Percentiles rank a stretch among this genome's conserved stretches.
Conservation (phyloP, 2,113 vertebrate genomes). For the Ptilorrhoa leucosticta region DNA sequence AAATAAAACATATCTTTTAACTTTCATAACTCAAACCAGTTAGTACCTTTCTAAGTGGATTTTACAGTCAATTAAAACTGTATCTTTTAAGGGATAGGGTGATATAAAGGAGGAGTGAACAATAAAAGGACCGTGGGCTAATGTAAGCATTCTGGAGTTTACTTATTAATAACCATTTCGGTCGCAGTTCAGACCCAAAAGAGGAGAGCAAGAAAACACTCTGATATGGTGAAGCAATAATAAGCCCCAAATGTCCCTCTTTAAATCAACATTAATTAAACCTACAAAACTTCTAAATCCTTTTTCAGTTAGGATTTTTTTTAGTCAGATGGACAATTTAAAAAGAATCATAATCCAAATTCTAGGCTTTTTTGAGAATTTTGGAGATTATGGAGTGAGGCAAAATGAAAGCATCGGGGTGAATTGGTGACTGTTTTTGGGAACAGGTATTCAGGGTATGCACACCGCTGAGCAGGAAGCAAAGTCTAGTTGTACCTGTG, state of each 20-base stretch:
- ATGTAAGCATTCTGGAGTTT: constrained; percentile 51
- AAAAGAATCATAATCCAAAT: not conserved
- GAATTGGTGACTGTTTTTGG: not conserved
- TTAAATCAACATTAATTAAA: constrained; percentile 9
- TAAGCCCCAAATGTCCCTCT: constrained; percentile 4
- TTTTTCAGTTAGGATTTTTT: not conserved
- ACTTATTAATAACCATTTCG: constrained; percentile 45
- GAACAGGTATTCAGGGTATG: not conserved
- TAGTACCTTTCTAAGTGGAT: not conserved
- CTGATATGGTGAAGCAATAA: constrained; percentile 3
- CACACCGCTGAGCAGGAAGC: not conserved
- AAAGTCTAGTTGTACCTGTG: not conserved
- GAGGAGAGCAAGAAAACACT: not conserved
- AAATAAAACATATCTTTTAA: not conserved
- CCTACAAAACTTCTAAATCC: not conserved
- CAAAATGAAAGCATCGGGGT: not conserved
- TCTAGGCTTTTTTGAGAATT: not conserved
- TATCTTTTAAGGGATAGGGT: not conserved
- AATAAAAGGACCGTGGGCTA: constrained; percentile 42
- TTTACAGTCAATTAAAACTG: constrained; percentile 40
- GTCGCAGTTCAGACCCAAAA: constrained; percentile 15
- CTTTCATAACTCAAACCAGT: not conserved
- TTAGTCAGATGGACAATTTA: not conserved
- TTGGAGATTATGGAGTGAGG: not conserved
- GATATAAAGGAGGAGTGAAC: constrained; percentile 48